Base-by-base conservation (phyloP, 2,113 vertebrate genomes). In the Pelmatolapia mariae region DNA sequence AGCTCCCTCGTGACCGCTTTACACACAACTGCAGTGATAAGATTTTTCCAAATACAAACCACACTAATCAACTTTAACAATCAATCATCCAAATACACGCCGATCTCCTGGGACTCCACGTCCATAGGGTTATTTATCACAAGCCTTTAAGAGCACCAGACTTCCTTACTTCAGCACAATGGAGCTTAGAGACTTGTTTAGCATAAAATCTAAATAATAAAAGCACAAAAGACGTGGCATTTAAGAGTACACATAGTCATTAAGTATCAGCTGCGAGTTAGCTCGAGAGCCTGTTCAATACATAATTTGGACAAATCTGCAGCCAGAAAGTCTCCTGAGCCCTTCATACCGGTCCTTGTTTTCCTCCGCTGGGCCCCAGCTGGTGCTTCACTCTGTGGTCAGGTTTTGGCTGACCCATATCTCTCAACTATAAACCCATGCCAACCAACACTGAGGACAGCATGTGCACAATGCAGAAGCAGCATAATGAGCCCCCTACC, bases 371-470 rank as follows among this genome's bases (percentile, higher is more conserved):
- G 82, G 84, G 92, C 91, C 87, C 84, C 93, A 95, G 91, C 89
- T 95, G 92, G 93, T 89, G 90, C 82, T 80, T 88, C 86, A 16
- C 80, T 92, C 89, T 86, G 90, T 94, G 89, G 93, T 94, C 90
- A 94, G 90, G 90, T 94, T 95, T 91, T 94, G 93, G 92, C 94
- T 94, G 94, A 95, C 93, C 94, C 90, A 93, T 81, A 93, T 92
- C 90, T 90, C 89, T 66, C 86, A 81, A 90, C 91, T 85, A 87
- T 84, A 85, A 85, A 73, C 33, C 85, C 87, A 83, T 90, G 93
- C 86, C 92, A 95, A 87, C 85, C 56, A 82, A 86, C 86, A 90
- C 84, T 63, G 54, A 90, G 94, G 93, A 96, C 95, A 94, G 91
- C 92, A 95, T 96, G 94, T 93, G 79, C 94, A 94, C 94, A 94